These are phyloP conservation scores for Neodiprion lecontei DNA, from an alignment of 1,140 invertebrate species.

Conservation along the genomic window DNA sequence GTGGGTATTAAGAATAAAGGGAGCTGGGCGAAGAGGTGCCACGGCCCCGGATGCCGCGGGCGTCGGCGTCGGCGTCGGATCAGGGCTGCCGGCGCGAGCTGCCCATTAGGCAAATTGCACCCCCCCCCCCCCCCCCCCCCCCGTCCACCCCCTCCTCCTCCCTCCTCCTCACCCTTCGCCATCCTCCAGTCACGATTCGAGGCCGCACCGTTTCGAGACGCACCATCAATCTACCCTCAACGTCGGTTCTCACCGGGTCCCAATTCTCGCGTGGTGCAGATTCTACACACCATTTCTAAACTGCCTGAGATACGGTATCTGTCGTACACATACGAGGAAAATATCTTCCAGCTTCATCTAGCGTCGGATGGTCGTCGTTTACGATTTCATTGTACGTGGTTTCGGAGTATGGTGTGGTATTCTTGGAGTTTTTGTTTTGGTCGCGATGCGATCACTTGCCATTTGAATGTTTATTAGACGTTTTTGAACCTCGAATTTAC, in stretches of 20 bases:
- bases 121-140: not conserved
- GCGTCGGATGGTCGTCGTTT: too few relatives aligned
- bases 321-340: too few relatives aligned
- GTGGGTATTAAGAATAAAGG: not conserved
- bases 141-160: not conserved
- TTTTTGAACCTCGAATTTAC: too few relatives aligned
- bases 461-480: too few relatives aligned
- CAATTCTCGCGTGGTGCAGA: not conserved
- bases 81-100: not conserved
- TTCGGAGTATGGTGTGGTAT: too few relatives aligned
- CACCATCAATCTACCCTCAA: not conserved
- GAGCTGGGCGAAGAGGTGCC: not conserved
- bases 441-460: too few relatives aligned
- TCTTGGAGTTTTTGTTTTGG: too few relatives aligned
- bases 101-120: conserved; percentile 5
- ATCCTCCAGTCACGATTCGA: not conserved
- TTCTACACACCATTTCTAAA: too few relatives aligned
- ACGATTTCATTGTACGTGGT: too few relatives aligned
- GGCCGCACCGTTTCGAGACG: not conserved
- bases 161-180: not conserved
- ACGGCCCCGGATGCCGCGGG: not conserved
- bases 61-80: too few relatives aligned
- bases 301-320: too few relatives aligned
- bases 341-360: too few relatives aligned
- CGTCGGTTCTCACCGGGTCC: not conserved